These are phyloP conservation scores for Tiliacea citrago DNA, from an alignment of 2,888 invertebrate genomes.

Conservation along the genomic window DNA sequence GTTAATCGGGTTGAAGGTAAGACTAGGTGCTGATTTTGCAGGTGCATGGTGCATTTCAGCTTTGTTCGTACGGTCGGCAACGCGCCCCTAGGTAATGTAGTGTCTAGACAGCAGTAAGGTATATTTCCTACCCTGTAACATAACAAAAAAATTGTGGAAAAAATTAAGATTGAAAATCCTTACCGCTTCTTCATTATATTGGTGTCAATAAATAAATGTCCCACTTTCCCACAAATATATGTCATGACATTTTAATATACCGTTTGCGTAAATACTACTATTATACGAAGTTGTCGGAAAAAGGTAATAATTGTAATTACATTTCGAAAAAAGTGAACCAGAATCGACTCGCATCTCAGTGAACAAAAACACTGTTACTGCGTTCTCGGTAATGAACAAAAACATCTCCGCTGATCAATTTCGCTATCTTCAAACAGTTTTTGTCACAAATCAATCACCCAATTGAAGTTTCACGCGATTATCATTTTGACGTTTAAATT, in stretches of 20 bases:
- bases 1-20: not conserved
- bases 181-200: not conserved
- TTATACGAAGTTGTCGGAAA: slow-evolving; percentile 51
- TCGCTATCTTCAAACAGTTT: slow-evolving; percentile 56
- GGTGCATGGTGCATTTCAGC: too few relatives aligned
- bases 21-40: not conserved
- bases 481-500: slow-evolving; percentile 42
- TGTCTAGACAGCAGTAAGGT: too few relatives aligned
- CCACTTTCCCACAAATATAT: slow-evolving; percentile 40
- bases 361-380: slow-evolving; percentile 57
- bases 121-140: not conserved
- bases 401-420: slow-evolving; percentile 60
- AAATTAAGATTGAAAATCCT: not conserved
- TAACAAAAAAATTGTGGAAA: not conserved
- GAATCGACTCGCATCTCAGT: slow-evolving; percentile 42
- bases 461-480: slow-evolving; percentile 48
- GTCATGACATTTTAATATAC: slow-evolving; percentile 42
- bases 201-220: slow-evolving; percentile 22
- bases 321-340: slow-evolving; percentile 53
- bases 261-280: slow-evolving; percentile 53
- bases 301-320: slow-evolving; percentile 61
- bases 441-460: slow-evolving; percentile 67
- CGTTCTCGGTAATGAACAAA: slow-evolving; percentile 61
- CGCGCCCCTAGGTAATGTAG: too few relatives aligned
- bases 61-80: not conserved